A percentile compares a stretch with the other conserved stretches of the same genome.
These are phyloP conservation scores for Furcifer pardalis DNA, from an alignment of 2,797 vertebrate genomes.

Conservation along the genomic window DNA sequence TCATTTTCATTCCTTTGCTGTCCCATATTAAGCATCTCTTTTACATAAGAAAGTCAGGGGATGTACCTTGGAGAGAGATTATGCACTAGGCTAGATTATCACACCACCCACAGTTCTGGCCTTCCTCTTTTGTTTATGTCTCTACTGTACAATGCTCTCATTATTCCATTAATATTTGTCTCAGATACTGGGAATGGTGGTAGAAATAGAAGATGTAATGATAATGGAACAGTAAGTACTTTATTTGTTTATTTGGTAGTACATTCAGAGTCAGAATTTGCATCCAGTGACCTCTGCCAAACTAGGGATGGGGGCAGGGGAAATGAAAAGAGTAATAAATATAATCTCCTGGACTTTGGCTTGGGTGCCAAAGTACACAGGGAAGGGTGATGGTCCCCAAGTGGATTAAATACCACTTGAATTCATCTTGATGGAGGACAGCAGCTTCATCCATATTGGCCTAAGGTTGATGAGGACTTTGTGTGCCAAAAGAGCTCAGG, in stretches of 20 bases:
- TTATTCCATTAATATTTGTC: neutral
- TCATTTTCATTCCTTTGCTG: neutral
- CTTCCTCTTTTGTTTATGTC: neutral
- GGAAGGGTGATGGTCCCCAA: too few relatives aligned
- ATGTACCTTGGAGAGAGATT: conserved; percentile 9
- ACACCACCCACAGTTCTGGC: neutral
- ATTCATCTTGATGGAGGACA: too few relatives aligned
- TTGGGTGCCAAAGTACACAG: too few relatives aligned
- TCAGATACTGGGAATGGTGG: neutral
- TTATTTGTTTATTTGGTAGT: neutral
- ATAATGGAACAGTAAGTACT: neutral
- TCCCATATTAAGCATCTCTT: neutral
- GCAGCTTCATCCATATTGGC: too few relatives aligned
- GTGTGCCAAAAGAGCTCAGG: too few relatives aligned
- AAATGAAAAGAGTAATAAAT: neutral
- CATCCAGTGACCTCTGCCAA: neutral
- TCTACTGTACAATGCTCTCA: neutral
- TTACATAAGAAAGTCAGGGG: conserved; percentile 7
- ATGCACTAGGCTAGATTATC: conserved; percentile 2
- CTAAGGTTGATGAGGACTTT: too few relatives aligned
- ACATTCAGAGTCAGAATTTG: neutral
- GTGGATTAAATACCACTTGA: too few relatives aligned
- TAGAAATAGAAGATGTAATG: neutral
- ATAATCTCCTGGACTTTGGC: neutral
- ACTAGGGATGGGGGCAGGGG: neutral